A percentile compares a stretch with the other conserved stretches of the same genome.
These are phyloP conservation scores for Pangasius djambal DNA, from an alignment of 2,797 vertebrate genomes.

Conservation along the genomic window DNA sequence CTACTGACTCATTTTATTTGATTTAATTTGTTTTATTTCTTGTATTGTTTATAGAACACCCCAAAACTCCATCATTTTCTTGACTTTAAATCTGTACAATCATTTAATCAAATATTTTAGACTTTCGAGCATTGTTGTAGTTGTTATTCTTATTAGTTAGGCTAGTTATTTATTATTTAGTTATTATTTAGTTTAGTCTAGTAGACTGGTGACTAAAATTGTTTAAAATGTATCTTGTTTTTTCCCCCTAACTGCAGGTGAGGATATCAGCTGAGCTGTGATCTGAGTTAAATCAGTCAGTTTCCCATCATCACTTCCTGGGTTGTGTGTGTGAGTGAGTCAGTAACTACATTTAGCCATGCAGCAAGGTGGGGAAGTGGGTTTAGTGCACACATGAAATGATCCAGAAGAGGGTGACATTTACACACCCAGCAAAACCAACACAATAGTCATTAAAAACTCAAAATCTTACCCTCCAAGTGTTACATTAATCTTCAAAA, in stretches of 20 bases:
- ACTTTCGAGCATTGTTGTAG: not conserved
- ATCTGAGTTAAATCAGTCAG: not conserved
- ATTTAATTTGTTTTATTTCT: too few relatives aligned
- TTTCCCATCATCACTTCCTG: not conserved
- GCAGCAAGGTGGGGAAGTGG: not conserved
- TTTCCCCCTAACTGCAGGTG: not conserved
- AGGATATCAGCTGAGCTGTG: not conserved
- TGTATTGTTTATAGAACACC: too few relatives aligned
- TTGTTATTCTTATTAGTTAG: not conserved
- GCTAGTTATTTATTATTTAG: not conserved
- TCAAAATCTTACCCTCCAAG: too few relatives aligned
- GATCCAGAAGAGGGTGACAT: slow-evolving; percentile 44
- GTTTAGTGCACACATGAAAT: not conserved
- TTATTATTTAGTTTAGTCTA: not conserved
- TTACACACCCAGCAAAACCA: not conserved
- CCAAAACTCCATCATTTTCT: too few relatives aligned
- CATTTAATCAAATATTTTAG: not conserved
- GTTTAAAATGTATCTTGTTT: not conserved
- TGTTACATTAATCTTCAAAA: not conserved
- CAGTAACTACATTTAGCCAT: not conserved
- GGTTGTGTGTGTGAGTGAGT: not conserved
- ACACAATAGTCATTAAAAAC: not conserved
- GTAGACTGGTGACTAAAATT: not conserved
- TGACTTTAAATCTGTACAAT: not conserved
- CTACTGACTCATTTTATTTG: too few relatives aligned